Evolutionary conservation across 2,888 invertebrate genomes (phyloP), one percentile per base, ranked within the genome.

Genomic region (Linnaemya tessellans): DNA sequence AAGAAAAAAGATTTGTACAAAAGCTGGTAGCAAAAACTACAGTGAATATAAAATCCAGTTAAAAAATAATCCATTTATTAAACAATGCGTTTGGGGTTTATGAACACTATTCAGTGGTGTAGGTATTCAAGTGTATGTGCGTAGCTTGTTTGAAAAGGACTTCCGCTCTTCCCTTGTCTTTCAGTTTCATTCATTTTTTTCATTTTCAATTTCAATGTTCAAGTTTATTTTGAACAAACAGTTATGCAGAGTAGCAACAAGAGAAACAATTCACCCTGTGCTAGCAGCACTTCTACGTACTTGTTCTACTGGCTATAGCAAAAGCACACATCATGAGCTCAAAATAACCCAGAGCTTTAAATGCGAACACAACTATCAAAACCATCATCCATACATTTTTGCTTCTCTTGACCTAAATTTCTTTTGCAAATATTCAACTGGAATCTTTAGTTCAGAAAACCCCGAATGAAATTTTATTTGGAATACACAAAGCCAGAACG

Each of bases 341-440:
- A 46, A 41, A 30, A 41, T 62, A 68, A 70, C 62, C 60, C 30
- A 79, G 43, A 68, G 77, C 46, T 58, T 58, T 67, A 60, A 68
- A 67, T 56, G 30, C 20, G 13, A 38, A 68, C 38, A 78, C 22
- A 56, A 77, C 67, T 65, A 67, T 73, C 71, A 46, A 22, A 41
- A 60, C 30, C 58, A 67, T 60, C 73, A 58, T 51, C 58, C 30
- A 73, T 43, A 38, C 38, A 51, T 49, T 60, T 65, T 38, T 65
- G 41, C 49, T 82, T 82, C 82, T 77, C 77, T 82, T 82, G 82
- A 82, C 82, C 82, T 77, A 82, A 65, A 82, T 82, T 80, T 71
- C 43, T 8, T 41, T 74, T 73, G 67, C 65, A 80, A 80, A 80
- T 74, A 67, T 41, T 67, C 73, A 67, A 58, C 74, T 67, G 58